Conservation (phyloP, 2,888 invertebrate species). For the Mystacides longicornis region DNA sequence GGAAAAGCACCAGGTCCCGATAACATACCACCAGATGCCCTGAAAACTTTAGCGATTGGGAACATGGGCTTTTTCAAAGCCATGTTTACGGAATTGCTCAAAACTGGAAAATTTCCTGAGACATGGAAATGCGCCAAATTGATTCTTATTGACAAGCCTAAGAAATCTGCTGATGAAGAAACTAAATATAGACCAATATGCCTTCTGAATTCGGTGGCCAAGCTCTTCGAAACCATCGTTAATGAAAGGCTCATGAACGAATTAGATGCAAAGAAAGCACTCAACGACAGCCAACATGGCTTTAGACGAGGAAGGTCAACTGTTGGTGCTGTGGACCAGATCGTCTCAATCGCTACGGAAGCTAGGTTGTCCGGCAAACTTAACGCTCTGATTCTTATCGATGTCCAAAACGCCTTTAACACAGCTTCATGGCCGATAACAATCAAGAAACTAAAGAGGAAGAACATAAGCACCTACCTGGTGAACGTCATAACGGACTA, state of each 20-base stretch:
- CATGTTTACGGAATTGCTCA: not conserved
- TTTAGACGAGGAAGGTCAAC: too few species aligned
- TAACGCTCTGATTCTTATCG: not conserved
- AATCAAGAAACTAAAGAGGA: not conserved
- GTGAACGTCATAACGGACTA: too few species aligned
- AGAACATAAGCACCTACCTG: too few species aligned
- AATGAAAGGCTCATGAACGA: not conserved
- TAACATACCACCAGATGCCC: not conserved
- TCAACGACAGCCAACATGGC: not conserved
- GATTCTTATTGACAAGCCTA: not conserved
- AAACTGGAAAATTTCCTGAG: not conserved
- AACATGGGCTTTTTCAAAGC: not conserved
- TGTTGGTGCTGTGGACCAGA: not conserved
- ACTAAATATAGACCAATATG: conserved; percentile 1
- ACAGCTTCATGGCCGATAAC: not conserved
- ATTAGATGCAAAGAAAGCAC: not conserved
- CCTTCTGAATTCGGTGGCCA: too few species aligned
- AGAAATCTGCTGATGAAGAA: not conserved
- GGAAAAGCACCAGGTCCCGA: conserved; percentile 1
- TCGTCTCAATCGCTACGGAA: not conserved
- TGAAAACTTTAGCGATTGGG: not conserved
- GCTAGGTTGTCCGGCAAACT: not conserved
- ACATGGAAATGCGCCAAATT: not conserved
- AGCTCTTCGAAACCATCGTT: too few species aligned
- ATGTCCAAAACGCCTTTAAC: not conserved